Base-by-base conservation (phyloP, 2,888 invertebrate genomes). In the Conops quadrifasciatus region DNA sequence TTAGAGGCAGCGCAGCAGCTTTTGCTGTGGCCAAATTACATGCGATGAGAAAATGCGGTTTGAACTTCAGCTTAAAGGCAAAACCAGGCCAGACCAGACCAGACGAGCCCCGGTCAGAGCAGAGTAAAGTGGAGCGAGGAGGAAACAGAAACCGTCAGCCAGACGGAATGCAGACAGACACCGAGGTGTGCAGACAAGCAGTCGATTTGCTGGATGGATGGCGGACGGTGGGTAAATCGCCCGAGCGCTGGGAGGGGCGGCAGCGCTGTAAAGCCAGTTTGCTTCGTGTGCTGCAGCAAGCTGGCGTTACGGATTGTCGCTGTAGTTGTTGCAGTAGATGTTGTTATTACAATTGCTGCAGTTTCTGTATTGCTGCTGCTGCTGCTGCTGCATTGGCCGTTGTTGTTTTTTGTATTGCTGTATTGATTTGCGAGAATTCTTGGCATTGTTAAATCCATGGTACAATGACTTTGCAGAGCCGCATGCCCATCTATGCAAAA, bases 341-440 rank as follows among this genome's bases (percentile, higher is more conserved):
- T 1, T 51, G 4, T 47, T 47, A 15, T 47, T 47, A 47, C 15
- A 15, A 47, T 13, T 9, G n/a, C n/a, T n/a, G n/a, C 53, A 53
- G 56, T 24, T 56, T 19, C 21, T 56, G 13, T 7, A 15, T 21
- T 11, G 56, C 45, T 43, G 45, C 45, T 43, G 26, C 56, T 56
- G 21, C 19, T 24, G 9, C 24, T 16, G 53, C n/a, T 15, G 2
- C 13, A 24, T 56, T 56, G 56, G 21, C n/a, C 26, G 45, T 43
- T 43, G 45, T 13, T 51, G 28, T 36, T 62, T 62, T 19, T 16
- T 43, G 62, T 43, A 45, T 62, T 62, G 45, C 51, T 28, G 45
- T 68, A 68, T 68, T 68, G 59, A 68, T 68, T 68, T 68, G 59
- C 26, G 26, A 60, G 47, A 68, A 68, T 68, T 68, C 67, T 59